Base-by-base conservation (phyloP, 2,113 vertebrate species). In the Larimichthys polyactis region DNA sequence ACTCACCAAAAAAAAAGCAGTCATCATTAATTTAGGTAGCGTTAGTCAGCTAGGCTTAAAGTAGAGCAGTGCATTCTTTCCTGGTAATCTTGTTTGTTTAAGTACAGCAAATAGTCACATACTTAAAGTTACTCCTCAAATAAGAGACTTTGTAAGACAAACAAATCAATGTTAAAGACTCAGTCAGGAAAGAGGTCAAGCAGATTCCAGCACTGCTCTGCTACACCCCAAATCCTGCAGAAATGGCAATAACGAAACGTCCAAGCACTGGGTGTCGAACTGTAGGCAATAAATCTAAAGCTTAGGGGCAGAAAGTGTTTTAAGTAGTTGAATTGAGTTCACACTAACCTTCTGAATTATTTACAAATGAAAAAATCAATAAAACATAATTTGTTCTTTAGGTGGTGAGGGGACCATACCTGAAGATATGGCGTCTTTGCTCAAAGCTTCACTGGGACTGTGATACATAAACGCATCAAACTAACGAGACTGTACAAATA, bases 391-490 rank as follows among this genome's bases (percentile, higher is more conserved):
- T 55, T 91, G 57, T 91, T 66, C 82, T 91, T 57, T 76, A 99
- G 98, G 96, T 88, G 96, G 92, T 52, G 97, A 97, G 88, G 97
- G 96, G 40, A 90, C 85, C 79, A 95, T 98, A 90, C 95, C 97
- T 75, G 94, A 97, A 90, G 97, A 99, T 88, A 97, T 99, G 95
- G 97, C 97, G n/a, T 96, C 97, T 0, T 92, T 99, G 87, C 91
- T 99, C 52, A 99, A 97, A 94, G 96, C 96, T 16, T 98, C 97
- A 0, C 93, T 99, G 90, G 98, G 98, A 88, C 93, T 99, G 88
- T 99, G 93, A 97, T 77, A 15, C 44, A 3, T 17, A 85, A 65
- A 78, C 29, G 24, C 48, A n/a, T 54, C 60, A 67, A 57, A 76
- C 69, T 59, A 40, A 40, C 72, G 48, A 84, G 43, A 83, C 58